These are phyloP conservation scores for Numenius phaeopus DNA, from an alignment of 2,797 vertebrate species.

Conservation along the genomic window DNA sequence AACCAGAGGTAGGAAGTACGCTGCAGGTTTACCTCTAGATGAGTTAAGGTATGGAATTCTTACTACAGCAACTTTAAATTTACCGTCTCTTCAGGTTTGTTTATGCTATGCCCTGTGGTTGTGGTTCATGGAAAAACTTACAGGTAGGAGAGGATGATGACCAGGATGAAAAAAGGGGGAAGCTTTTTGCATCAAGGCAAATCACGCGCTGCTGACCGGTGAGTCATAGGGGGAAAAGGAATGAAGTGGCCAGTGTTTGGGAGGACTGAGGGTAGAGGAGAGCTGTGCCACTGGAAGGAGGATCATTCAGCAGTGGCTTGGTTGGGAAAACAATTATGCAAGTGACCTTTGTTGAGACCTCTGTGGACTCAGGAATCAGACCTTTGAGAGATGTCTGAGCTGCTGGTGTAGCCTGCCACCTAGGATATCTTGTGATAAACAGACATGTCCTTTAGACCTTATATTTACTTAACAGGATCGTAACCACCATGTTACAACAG, in stretches of 20 bases:
- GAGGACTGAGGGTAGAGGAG: not conserved
- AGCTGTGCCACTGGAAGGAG: not conserved
- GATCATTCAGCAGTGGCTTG: not conserved
- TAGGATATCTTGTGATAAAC: constrained; percentile 8
- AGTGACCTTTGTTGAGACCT: constrained; percentile 37
- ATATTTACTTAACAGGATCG: not conserved
- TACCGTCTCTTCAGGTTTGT: not conserved
- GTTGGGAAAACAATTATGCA: constrained; percentile 53
- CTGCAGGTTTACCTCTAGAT: not conserved
- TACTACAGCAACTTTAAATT: not conserved
- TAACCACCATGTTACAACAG: constrained; percentile 3
- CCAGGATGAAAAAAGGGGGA: not conserved
- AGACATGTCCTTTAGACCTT: constrained; percentile 65
- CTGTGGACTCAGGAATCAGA: not conserved
- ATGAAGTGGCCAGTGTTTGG: not conserved
- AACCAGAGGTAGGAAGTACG: not conserved
- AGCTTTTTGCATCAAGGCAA: not conserved
- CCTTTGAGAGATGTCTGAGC: constrained; percentile 36
- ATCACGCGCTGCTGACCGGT: not conserved
- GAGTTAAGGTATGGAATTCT: not conserved
- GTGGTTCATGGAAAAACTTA: constrained; percentile 23
- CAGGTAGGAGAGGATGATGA: not conserved
- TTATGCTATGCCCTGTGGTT: not conserved
- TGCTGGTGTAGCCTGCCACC: not conserved
- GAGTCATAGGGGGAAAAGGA: not conserved